Evolutionary conservation across 1,140 invertebrate genomes (phyloP).

Genomic region (Halyomorpha halys): DNA sequence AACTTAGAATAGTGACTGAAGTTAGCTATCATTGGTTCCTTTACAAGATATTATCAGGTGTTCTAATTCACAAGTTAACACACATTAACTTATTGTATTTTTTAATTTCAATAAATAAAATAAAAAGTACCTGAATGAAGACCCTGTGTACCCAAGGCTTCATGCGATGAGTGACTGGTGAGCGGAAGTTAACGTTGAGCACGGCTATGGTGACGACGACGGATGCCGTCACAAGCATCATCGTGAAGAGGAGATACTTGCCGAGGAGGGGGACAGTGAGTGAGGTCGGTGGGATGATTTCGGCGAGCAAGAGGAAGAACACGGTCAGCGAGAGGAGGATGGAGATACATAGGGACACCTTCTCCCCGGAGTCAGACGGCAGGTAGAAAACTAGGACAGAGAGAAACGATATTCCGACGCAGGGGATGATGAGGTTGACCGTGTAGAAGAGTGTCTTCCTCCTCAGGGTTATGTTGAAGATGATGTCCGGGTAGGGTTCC

Average conservation of each 20-base stretch:
- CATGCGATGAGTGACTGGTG: constrained; percentile 93
- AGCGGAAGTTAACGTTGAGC: constrained; percentile 96
- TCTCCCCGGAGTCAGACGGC: constrained; percentile 95
- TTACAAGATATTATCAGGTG: too few relatives aligned
- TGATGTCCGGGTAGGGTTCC: constrained; percentile 87
- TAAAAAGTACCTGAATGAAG: constrained; percentile 56
- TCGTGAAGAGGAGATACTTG: constrained; percentile 97
- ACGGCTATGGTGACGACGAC: constrained; percentile 97
- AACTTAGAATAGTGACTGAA: too few relatives aligned
- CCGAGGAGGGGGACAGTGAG: constrained; percentile 93
- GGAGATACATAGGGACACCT: constrained; percentile 93
- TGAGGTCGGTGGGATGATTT: constrained; percentile 99
- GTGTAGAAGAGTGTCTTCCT: constrained; percentile 96
- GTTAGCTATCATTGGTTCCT: too few relatives aligned
- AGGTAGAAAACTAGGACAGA: constrained; percentile 97
- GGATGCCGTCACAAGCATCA: constrained; percentile 96
- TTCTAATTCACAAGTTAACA: too few relatives aligned
- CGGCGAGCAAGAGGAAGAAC: constrained; percentile 94
- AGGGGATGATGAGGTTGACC: constrained; percentile 84
- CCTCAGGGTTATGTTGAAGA: constrained; percentile 93
- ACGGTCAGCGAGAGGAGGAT: constrained; percentile 97
- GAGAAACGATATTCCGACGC: constrained; percentile 92
- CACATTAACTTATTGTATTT: too few relatives aligned
- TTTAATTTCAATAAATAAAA: too few relatives aligned
- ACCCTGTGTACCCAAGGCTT: constrained; percentile 77